Evolutionary conservation across 23 tunicate species (phyloP), one percentile per base, ranked within the genome.

Genomic region (Diplosoma virens): DNA sequence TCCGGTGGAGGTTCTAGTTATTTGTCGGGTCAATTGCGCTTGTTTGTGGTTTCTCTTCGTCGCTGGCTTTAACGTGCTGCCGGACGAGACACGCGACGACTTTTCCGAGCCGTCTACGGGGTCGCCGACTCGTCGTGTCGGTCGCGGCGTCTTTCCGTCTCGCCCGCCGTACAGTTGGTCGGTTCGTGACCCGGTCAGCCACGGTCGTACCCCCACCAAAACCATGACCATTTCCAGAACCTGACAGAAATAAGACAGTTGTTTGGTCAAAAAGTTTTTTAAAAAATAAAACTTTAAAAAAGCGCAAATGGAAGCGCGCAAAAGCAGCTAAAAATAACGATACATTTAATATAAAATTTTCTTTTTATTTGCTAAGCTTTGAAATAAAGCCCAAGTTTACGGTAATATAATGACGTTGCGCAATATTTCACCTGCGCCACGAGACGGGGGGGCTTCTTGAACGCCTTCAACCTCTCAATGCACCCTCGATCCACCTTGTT

Each of bases 191-290:
- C 81, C 81, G 18, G 52, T 69, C 16, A 85, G 61, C 84, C 87
- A 92, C 14, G 97, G 97, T 3, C 74, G 81, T 2, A 87, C 91
- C 0, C 83, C 92, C 23, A 92, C 92, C 26, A 92, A 48, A 7
- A 85, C 87, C 97, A 92, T 92, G 52, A 92, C 97, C 97, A 92
- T 92, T 59, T 92, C 97, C 5, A 92, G 53, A 21, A 92, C 97
- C 97, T 92, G 32, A 2, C n/a, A 9, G 35, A 61, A 61, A 14
- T 14, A 41, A 41, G 14, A 7, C n/a, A n/a, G n/a, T n/a, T n/a
- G n/a, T n/a, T n/a, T n/a, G n/a, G n/a, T n/a, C n/a, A n/a, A n/a
- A n/a, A n/a, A n/a, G n/a, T n/a, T n/a, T n/a, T n/a, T n/a, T n/a
- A n/a, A n/a, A n/a, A n/a, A n/a, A n/a, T n/a, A n/a, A n/a, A n/a